Evolutionary conservation across 2,888 invertebrate species (phyloP).

Genomic region (Syritta pipiens): DNA sequence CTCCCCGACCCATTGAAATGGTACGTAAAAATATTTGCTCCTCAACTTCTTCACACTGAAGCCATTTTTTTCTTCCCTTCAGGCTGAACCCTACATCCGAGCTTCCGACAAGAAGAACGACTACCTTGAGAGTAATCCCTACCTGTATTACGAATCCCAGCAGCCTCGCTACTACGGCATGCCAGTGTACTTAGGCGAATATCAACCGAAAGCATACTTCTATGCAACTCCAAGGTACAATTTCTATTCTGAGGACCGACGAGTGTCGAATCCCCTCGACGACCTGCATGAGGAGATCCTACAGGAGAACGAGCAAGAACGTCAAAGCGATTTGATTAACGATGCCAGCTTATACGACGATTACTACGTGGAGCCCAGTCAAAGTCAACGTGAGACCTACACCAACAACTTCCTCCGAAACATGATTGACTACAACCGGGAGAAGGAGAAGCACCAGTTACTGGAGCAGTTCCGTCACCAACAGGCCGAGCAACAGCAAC

Average conservation of each 20-base stretch:
- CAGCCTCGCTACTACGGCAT: constrained; percentile 71
- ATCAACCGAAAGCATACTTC: constrained; percentile 78
- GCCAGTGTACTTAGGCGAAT: constrained; percentile 73
- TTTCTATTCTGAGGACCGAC: constrained; percentile 78
- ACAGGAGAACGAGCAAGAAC: constrained; percentile 83
- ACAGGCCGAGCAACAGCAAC: too few relatives aligned
- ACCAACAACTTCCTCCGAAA: constrained; percentile 81
- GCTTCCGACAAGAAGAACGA: too few relatives aligned
- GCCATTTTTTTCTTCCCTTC: too few relatives aligned
- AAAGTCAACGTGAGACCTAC: constrained; percentile 80
- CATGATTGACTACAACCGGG: constrained; percentile 82
- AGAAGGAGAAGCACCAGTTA: constrained; percentile 76
- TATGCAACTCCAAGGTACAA: constrained; percentile 79
- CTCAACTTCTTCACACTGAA: background rate
- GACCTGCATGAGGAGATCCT: constrained; percentile 83
- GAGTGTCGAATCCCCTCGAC: constrained; percentile 80
- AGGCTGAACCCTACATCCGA: too few relatives aligned
- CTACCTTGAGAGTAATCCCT: constrained; percentile 64
- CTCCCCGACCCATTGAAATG: constrained; percentile 32
- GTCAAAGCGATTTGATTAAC: constrained; percentile 70
- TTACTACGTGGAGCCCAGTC: constrained; percentile 72
- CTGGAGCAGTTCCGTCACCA: constrained; percentile 56
- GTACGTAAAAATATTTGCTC: too few relatives aligned
- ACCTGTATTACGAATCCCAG: constrained; percentile 69
- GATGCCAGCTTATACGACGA: constrained; percentile 77